Base-by-base conservation (phyloP, 2,797 vertebrate species). In the Ctenochaetus hawaiiensis region DNA sequence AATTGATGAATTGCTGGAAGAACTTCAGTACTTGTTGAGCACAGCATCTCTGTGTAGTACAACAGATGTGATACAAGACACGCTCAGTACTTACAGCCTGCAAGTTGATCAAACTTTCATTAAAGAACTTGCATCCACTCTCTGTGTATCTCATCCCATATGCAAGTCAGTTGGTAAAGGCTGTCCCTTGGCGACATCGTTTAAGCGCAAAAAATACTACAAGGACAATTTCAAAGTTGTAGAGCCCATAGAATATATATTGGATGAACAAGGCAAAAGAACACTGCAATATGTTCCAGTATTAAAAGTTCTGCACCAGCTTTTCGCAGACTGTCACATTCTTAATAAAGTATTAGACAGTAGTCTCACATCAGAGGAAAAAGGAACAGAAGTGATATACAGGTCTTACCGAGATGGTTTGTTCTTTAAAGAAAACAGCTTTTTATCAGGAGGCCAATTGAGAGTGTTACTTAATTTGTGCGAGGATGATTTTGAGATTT, bases 1-100 rank as follows among this genome's bases (percentile, higher is more conserved):
- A 47, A 22, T 62, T 73, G 69, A 72, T 62, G 37, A 61, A 54
- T 49, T 66, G 11, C 48, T 65, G 48, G 48, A 77, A 41, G 67
- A 60, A 52, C 10, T 60, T 44, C 45, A 51, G 2, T 63, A 65
- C 44, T 70, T 67, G 62, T 47, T 69, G 17, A 77, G 59, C 5
- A 26, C 59, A 70, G 52, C 22, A 51, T 77, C 22, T 69, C 14
- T 75, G 8, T 52, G 41, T 30, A 51, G 16, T 39, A 74, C 34
- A 51, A 43, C 34, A 51, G 30, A 53, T 44, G 23, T 67, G 16
- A 60, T 52, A 59, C 51, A 64, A 5, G 68, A 61, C 54, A 58
- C 67, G 26, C 57, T 71, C 1, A 52, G 1, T 23, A 65, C 14
- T 48, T 57, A 48, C 41, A 73, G 5, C 23, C 23, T 56, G 16